Base-by-base conservation (phyloP, 2,888 invertebrate genomes). In the Mythimna lalbum region DNA sequence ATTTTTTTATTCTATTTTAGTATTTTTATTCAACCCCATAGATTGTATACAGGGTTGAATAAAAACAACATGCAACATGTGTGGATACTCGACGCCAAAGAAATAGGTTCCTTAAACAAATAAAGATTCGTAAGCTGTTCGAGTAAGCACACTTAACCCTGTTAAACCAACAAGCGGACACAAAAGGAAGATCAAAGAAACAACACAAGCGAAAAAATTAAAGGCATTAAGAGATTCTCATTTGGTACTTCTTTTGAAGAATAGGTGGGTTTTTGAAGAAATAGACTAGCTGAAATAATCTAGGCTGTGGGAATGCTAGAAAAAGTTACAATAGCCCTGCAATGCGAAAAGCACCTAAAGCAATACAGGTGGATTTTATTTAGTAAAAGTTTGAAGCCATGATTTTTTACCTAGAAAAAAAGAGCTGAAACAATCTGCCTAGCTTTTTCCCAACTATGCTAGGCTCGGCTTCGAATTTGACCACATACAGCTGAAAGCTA, bases 141-240 rank as follows among this genome's bases (percentile, higher is more conserved):
- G 33, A 33, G n/a, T 33, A 12, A 56, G 55, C 31, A 55, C 53
- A 33, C 10, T 55, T 33, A 55, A 31, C n/a, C n/a, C 19, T 55
- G 55, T n/a, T 19, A 33, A 56, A n/a, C n/a, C 33, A 33, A 56
- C 33, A n/a, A 56, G n/a, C n/a, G 56, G 31, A 31, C 33, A n/a
- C 56, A 33, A 33, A 56, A 31, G 31, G 5, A 56, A 55, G 31
- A 55, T 55, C 19, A 55, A 55, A 55, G 19, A 55, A 55, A 55
- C 31, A 55, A 31, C 7, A 27, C 9, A 31, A 14, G 52, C 12
- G 9, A 55, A 55, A 31, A 31, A 31, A 27, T 17, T 23, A 7
- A 53, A 23, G 17, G 7, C 14, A 53, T 17, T 27, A 12, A 50
- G 12, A 21, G 21, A 50, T 21, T 21, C 21, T 10, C 12, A 50